Percentiles rank a stretch among this genome's conserved stretches.
Evolutionary conservation across 2,888 invertebrate species (phyloP).

Genomic region (Drosophila incognita): DNA sequence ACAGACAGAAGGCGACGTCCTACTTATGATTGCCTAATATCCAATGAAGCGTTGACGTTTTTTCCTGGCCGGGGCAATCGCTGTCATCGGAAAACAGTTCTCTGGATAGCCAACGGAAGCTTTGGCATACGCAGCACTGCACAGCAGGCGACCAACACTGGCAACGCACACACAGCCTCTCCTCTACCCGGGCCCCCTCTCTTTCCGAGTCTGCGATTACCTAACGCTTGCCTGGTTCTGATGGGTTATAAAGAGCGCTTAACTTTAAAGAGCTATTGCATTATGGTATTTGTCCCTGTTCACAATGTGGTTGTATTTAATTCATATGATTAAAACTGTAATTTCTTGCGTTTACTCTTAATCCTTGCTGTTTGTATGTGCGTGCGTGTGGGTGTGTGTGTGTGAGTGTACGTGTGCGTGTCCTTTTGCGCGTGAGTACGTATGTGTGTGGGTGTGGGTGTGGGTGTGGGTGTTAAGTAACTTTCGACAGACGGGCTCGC

Average conservation of each 20-base stretch:
- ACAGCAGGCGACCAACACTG: conserved; percentile 26
- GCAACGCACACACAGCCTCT: neutral
- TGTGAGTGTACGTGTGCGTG: neutral
- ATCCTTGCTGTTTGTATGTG: conserved; percentile 38
- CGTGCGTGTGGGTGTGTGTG: conserved; percentile 1
- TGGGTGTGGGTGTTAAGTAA: conserved; percentile 45
- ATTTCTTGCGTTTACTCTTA: conserved; percentile 55
- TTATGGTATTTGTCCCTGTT: conserved; percentile 10
- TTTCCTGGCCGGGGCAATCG: conserved; percentile 47
- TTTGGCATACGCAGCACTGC: conserved; percentile 38
- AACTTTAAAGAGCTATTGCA: conserved; percentile 37
- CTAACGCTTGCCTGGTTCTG: conserved; percentile 5
- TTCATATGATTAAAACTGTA: conserved; percentile 58
- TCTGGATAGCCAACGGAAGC: conserved; percentile 56
- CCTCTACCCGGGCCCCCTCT: neutral
- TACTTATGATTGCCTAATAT: conserved; percentile 66
- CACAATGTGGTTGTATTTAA: conserved; percentile 42
- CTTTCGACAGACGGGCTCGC: conserved; percentile 46
- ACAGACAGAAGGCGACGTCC: conserved; percentile 27
- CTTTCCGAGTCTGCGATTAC: neutral
- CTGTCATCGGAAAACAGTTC: conserved; percentile 56
- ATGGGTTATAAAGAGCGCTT: conserved; percentile 37
- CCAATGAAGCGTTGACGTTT: conserved; percentile 62
- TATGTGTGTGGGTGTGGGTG: conserved; percentile 21
- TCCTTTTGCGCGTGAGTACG: neutral